A percentile compares a stretch with the other conserved stretches of the same genome.
Evolutionary conservation across 1,140 invertebrate genomes (phyloP).

Genomic region (Papilio machaon): DNA sequence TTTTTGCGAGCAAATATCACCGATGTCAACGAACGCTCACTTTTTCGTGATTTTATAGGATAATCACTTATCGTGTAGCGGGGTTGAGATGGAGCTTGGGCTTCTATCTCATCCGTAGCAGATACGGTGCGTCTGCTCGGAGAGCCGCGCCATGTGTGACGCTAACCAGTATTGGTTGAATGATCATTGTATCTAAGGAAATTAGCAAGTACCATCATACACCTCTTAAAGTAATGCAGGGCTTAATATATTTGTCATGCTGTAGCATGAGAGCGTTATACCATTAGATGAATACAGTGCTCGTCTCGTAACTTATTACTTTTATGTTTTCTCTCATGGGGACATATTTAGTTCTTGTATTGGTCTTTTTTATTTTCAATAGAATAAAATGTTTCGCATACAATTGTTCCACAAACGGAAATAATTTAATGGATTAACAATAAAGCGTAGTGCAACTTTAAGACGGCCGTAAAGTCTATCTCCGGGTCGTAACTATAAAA

Average conservation of each 20-base stretch:
- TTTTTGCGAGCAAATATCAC: constrained; percentile 76
- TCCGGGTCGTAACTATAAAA: constrained; percentile 66
- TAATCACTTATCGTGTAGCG: neutral
- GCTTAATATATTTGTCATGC: neutral
- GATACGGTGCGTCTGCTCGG: neutral
- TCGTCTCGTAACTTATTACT: neutral
- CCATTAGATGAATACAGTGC: neutral
- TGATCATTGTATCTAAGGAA: neutral
- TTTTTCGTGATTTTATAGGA: constrained; percentile 59
- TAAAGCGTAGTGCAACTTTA: constrained; percentile 39
- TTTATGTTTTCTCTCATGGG: neutral
- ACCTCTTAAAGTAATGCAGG: neutral
- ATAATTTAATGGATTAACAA: constrained; percentile 34
- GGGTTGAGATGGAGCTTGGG: neutral
- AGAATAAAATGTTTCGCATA: constrained; percentile 11
- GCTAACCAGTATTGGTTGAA: neutral
- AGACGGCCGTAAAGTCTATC: constrained; percentile 61
- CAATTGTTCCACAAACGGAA: constrained; percentile 50
- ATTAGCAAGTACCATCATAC: neutral
- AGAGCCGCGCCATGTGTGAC: neutral
- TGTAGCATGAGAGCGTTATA: neutral
- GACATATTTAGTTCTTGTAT: neutral
- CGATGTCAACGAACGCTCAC: constrained; percentile 72
- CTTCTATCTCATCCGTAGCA: neutral
- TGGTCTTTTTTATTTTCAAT: neutral